These are phyloP conservation scores for Antheraea mylitta DNA, from an alignment of 1,140 invertebrate genomes.

Conservation along the genomic window DNA sequence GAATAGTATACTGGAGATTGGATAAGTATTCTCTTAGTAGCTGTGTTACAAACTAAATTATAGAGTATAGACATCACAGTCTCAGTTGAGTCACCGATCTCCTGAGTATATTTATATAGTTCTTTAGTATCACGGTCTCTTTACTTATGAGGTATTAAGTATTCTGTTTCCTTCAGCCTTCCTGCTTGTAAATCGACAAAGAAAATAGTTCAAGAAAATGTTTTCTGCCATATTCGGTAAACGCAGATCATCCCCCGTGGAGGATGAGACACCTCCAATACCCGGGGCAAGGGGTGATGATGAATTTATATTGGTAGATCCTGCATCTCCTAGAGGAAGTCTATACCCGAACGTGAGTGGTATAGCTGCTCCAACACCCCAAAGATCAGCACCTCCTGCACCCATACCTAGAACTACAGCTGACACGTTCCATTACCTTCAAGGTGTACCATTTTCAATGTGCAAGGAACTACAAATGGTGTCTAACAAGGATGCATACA, in stretches of 20 bases:
- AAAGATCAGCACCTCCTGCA: constrained; percentile 52
- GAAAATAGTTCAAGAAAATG: constrained; percentile 31
- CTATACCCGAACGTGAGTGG: constrained; percentile 58
- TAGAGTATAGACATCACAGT: too few species aligned
- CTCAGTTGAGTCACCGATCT: too few species aligned
- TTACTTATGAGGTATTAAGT: too few species aligned
- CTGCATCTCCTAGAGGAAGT: constrained; percentile 32
- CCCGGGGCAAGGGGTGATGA: constrained; percentile 58
- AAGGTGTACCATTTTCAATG: constrained; percentile 64
- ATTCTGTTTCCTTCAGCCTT: too few species aligned
- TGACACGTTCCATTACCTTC: constrained; percentile 63
- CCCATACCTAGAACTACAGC: constrained; percentile 29
- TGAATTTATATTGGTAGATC: constrained; percentile 58
- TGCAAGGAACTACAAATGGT: constrained; percentile 59
- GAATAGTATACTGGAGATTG: too few species aligned
- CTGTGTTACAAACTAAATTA: too few species aligned
- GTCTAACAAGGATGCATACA: constrained; percentile 52
- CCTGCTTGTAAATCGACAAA: not conserved
- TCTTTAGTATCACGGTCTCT: too few species aligned
- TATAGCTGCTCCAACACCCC: constrained; percentile 27
- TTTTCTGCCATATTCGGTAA: constrained; percentile 71
- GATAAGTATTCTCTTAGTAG: too few species aligned
- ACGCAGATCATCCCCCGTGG: constrained; percentile 60
- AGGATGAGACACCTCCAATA: constrained; percentile 63
- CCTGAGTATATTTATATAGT: too few species aligned